Percentiles rank a stretch among this genome's conserved stretches.
These are phyloP conservation scores for Autographa gamma DNA, from an alignment of 2,888 invertebrate genomes.

Conservation along the genomic window DNA sequence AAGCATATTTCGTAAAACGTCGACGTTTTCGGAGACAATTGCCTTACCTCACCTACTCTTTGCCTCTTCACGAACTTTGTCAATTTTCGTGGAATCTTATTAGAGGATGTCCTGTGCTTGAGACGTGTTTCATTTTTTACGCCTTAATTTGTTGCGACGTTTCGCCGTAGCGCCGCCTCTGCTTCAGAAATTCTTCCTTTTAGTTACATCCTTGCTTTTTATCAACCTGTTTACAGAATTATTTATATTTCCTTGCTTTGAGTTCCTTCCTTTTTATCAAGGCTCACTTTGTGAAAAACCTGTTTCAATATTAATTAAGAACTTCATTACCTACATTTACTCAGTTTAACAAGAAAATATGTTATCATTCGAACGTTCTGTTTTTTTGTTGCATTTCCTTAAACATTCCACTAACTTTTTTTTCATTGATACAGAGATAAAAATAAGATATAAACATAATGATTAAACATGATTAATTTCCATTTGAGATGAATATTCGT, in stretches of 20 bases:
- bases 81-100: slow-evolving; percentile 88
- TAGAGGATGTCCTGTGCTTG: slow-evolving; percentile 80
- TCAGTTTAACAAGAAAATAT: background rate
- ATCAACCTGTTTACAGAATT: slow-evolving; percentile 7
- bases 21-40: slow-evolving; percentile 89
- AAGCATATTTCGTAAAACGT: slow-evolving; percentile 89
- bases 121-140: slow-evolving; percentile 74
- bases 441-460: background rate
- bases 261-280: background rate
- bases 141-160: slow-evolving; percentile 62
- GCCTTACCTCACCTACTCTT: slow-evolving; percentile 89
- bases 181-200: slow-evolving; percentile 16
- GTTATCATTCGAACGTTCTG: too few relatives aligned
- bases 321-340: background rate
- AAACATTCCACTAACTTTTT: background rate
- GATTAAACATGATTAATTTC: slow-evolving; percentile 11
- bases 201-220: slow-evolving; percentile 9
- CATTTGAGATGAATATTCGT: slow-evolving; percentile 41
- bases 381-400: background rate
- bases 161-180: slow-evolving; percentile 30
- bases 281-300: background rate
- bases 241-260: background rate
- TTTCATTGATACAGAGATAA: background rate
- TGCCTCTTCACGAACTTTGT: slow-evolving; percentile 87
- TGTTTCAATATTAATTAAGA: background rate